phyloP scores from a whole-genome alignment of 2,113 vertebrate species.

The Gambusia holbrooki region DNA sequence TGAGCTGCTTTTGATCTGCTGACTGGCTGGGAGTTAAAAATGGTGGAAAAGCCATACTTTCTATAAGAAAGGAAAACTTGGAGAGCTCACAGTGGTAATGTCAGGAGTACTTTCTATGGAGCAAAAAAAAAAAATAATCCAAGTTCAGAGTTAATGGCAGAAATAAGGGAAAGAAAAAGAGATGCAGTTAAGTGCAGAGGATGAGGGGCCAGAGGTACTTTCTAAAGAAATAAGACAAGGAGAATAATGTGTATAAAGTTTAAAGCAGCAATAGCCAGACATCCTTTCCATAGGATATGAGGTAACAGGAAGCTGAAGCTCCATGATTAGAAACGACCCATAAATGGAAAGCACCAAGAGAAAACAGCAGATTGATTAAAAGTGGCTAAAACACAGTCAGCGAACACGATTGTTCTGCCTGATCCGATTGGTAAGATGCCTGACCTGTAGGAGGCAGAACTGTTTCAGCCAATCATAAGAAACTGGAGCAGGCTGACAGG shows the following conservation, averaged over 20 bases:
- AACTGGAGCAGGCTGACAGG: background rate
- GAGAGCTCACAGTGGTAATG: no score
- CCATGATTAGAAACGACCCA: background rate
- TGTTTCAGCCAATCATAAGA: background rate
- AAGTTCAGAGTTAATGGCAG: no score
- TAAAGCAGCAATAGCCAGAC: no score
- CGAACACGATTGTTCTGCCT: background rate
- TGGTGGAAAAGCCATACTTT: background rate
- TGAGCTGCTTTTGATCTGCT: background rate
- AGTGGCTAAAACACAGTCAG: background rate
- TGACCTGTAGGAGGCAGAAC: conserved; percentile 24
- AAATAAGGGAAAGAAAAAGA: no score
- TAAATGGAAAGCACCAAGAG: background rate
- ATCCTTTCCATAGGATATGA: no score
- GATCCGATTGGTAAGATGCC: background rate
- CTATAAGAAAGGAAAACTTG: background rate
- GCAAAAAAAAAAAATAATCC: no score
- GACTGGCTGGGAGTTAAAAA: background rate
- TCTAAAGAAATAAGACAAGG: background rate
- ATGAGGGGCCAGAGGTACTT: background rate
- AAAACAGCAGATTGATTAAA: background rate
- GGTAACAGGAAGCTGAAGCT: no score
- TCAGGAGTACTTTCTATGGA: no score
- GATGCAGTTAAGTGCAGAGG: background rate
- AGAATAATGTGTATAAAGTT: no score